Evolutionary conservation across 2,888 invertebrate species (phyloP).

Genomic region (Asteroscopus sphinx): DNA sequence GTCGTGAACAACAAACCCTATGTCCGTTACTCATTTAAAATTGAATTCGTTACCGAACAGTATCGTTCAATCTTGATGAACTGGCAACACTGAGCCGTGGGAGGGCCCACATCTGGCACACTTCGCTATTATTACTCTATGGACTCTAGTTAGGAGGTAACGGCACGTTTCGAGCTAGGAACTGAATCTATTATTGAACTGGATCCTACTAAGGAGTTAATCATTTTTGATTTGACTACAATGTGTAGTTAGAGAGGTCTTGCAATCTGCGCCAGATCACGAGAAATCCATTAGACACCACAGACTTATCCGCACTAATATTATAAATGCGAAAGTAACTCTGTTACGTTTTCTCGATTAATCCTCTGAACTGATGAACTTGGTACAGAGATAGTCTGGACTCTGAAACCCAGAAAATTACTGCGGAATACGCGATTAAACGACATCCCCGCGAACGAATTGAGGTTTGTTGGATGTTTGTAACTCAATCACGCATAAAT

Average conservation of each 20-base stretch:
- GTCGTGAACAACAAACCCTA: constrained; percentile 32
- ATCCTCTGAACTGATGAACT: no score
- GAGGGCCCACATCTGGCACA: constrained; percentile 68
- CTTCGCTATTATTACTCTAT: constrained; percentile 56
- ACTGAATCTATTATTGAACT: constrained; percentile 38
- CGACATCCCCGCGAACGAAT: no score
- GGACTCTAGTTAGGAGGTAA: constrained; percentile 45
- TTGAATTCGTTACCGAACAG: constrained; percentile 34
- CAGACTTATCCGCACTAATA: no score
- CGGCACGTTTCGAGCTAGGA: constrained; percentile 46
- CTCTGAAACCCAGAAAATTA: no score
- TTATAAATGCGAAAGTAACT: no score
- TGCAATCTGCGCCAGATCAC: no score
- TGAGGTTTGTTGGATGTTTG: no score
- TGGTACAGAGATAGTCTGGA: no score
- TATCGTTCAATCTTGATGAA: constrained; percentile 53
- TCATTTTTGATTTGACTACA: constrained; percentile 6
- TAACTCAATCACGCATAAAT: no score
- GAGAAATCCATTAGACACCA: no score
- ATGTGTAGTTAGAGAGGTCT: background rate
- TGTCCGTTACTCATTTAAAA: constrained; percentile 47
- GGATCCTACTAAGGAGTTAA: constrained; percentile 17
- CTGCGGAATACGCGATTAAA: no score
- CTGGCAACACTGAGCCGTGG: constrained; percentile 63
- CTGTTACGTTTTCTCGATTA: no score